Base-by-base conservation (phyloP, 2,797 vertebrate species). In the Lepus townsendii region DNA sequence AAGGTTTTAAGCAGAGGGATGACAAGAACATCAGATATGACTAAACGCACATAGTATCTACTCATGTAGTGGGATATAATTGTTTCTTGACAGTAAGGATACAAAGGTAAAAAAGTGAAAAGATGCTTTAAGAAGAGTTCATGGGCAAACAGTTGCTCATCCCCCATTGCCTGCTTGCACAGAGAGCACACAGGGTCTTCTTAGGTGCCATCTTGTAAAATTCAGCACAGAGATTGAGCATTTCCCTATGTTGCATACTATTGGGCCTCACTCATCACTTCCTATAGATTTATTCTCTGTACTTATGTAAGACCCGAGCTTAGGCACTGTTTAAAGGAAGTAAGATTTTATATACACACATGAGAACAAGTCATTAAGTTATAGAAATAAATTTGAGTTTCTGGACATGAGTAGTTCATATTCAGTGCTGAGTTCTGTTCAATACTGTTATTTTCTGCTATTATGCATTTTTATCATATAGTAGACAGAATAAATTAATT, bases 61-160 rank as follows among this genome's bases (percentile, higher is more conserved):
- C 35, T 42, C 30, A 88, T 30, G 17, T 86, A 24, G 52, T 50
- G n/a, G 60, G 6, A 73, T 93, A 80, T 75, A 80, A 80, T 68
- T 85, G n/a, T 20, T 80, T 92, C 86, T 95, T 79, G 38, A 80
- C 85, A 30, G 50, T 84, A 85, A 83, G 52, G n/a, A 89, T 73
- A 22, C 32, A 92, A 92, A 72, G 22, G 80, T 90, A n/a, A 76
- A 16, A 69, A 76, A 80, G 62, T 54, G 19, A 13, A 79, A 52
- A 38, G 35, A 68, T 62, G 5, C 5, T 89, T 66, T 42, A 92
- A 84, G 30, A 83, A 57, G 57, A 63, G 20, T 86, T 93, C 32
- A 68, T 73, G 22, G 52, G n/a, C 38, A 60, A 92, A 73, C 26
- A 95, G 60, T 60, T 68, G 30, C 24, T 66, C 19, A 71, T 19